A percentile compares a stretch with the other conserved stretches of the same genome.
Conservation (phyloP, 1,140 invertebrate species). For the Nasonia giraulti region DNA sequence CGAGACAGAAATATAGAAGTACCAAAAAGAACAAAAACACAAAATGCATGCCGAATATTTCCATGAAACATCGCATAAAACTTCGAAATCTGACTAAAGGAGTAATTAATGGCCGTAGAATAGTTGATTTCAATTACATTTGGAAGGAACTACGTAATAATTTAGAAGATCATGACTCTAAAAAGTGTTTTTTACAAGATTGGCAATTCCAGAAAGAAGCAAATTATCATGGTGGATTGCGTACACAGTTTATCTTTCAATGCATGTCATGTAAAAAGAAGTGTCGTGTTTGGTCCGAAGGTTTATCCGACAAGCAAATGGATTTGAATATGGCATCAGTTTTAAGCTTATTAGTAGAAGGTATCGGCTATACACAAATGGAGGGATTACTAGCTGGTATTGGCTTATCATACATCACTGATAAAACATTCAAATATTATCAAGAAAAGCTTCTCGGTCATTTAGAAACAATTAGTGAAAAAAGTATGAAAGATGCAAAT, state of each 20-base stretch:
- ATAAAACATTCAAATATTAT: no score
- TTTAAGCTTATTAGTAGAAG: no score
- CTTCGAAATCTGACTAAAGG: not conserved
- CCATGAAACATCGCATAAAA: no score
- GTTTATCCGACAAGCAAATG: no score
- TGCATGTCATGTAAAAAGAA: constrained; percentile 46
- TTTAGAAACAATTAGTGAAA: not conserved
- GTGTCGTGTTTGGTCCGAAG: no score
- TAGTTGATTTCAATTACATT: not conserved
- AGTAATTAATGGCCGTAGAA: not conserved
- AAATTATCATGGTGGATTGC: constrained; percentile 1
- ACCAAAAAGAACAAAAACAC: no score
- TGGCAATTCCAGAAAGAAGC: not conserved
- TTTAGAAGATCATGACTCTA: not conserved
- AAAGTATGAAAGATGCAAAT: constrained; percentile 24
- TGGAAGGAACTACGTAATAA: not conserved
- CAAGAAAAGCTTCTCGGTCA: not conserved
- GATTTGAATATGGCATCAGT: no score
- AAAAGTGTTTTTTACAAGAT: constrained; percentile 8
- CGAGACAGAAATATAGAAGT: no score
- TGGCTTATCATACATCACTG: no score
- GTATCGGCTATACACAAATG: no score
- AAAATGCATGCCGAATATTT: no score
- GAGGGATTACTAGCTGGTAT: no score
- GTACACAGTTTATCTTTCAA: constrained; percentile 43